Evolutionary conservation across 1,140 invertebrate species (phyloP), one percentile per base, ranked within the genome.

Genomic region (Neotoxoptera formosana): DNA sequence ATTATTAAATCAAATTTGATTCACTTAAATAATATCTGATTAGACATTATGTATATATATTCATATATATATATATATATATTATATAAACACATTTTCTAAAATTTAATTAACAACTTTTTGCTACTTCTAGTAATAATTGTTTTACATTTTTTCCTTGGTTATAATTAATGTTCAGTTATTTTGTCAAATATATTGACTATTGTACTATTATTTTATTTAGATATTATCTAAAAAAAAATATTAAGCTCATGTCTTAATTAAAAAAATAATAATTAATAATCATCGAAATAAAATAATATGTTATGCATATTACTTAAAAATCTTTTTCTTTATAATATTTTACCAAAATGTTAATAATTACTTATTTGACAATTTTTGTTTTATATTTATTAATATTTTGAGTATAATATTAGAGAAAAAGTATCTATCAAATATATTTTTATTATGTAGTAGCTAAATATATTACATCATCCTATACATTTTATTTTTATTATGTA

Each of bases 391-490:
- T 67, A 36, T 53, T 41, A 41, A 36, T 76, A 81, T 34, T 76
- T 91, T 91, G 83, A 30, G n/a, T 93, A 25, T 92, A 83, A 47
- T 76, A 36, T 92, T 83, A 92, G n/a, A 91, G 23, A 34, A 47
- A 92, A 51, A 6, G 45, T 93, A 56, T 84, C 7, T 25, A 56
- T 84, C 8, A 93, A 93, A 86, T 93, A 93, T 93, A 93, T 93
- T 93, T 93, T 93, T 93, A 93, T 86, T 56, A 86, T 41, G 86
- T 53, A 53, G 41, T 51, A 53, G 25, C 21, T 86, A 83, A 36
- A 92, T n/a, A n/a, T 76, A 76, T 76, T 47, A 83, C 20, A 25
- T 81, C 1, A 47, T 90, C 41, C 56, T 67, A 67, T 47, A 90
- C 25, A 83, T 91, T 48, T 36, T 91, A 81, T 81, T 67, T 76